phyloP scores from a whole-genome alignment of 2,797 vertebrate species.

The Pipistrellus pygmaeus region DNA sequence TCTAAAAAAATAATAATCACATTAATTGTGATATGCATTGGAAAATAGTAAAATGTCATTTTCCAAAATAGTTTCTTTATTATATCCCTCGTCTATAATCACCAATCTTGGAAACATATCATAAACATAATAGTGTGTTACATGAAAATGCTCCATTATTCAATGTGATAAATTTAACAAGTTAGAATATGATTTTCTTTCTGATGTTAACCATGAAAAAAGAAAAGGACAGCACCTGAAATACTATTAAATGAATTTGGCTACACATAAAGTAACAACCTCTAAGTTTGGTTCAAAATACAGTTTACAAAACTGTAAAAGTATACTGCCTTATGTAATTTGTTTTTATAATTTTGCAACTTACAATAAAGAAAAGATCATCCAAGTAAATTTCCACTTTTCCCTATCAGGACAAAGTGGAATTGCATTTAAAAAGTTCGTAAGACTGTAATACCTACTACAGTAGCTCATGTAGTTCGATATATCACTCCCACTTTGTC shows the following conservation, averaged over 20 bases:
- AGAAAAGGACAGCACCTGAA: slow-evolving; percentile 84
- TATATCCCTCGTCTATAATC: slow-evolving; percentile 78
- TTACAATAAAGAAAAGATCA: slow-evolving; percentile 59
- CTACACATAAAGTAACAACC: slow-evolving; percentile 75
- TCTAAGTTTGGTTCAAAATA: slow-evolving; percentile 86
- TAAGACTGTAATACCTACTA: slow-evolving; percentile 77
- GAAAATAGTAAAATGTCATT: slow-evolving; percentile 64
- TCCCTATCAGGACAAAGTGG: slow-evolving; percentile 64
- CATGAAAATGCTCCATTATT: slow-evolving; percentile 83
- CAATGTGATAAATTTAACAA: slow-evolving; percentile 75
- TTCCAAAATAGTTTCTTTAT: slow-evolving; percentile 82
- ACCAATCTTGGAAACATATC: slow-evolving; percentile 77
- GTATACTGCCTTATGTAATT: slow-evolving; percentile 78
- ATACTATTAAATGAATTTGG: slow-evolving; percentile 78
- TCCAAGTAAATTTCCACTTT: slow-evolving; percentile 76
- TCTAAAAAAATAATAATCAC: slow-evolving; percentile 78
- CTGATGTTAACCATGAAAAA: slow-evolving; percentile 70
- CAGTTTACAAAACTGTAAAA: slow-evolving; percentile 85
- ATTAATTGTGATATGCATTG: slow-evolving; percentile 76
- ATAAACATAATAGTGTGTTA: slow-evolving; percentile 73
- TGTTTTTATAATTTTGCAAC: slow-evolving; percentile 66
- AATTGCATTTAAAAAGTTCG: slow-evolving; percentile 77
- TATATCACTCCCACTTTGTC: slow-evolving; percentile 69
- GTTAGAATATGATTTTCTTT: slow-evolving; percentile 80
- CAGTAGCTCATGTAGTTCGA: slow-evolving; percentile 80